Conservation (phyloP, 2,113 vertebrate genomes). For the Larimichthys polyactis region DNA sequence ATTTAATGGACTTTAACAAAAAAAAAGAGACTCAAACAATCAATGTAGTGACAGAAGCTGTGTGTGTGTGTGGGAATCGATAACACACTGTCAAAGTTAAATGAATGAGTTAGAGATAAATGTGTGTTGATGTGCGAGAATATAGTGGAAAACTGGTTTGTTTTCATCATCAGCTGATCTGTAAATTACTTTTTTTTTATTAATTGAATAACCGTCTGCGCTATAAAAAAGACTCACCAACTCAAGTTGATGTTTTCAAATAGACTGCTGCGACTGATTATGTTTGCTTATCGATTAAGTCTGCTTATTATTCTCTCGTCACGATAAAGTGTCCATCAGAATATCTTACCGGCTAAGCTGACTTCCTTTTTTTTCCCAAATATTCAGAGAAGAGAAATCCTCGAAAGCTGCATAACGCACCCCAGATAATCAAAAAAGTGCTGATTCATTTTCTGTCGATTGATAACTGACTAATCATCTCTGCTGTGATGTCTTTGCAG, state of each 20-base stretch:
- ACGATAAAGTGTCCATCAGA: not conserved
- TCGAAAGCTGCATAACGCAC: too few relatives aligned
- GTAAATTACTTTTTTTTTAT: not conserved
- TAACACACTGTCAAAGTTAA: constrained; percentile 68
- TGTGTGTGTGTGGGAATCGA: constrained; percentile 48
- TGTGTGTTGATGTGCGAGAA: constrained; percentile 10
- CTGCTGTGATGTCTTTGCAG: not conserved
- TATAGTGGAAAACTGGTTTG: not conserved
- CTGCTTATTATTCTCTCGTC: not conserved
- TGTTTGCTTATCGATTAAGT: not conserved
- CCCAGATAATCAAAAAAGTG: too few relatives aligned
- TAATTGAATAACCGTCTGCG: not conserved
- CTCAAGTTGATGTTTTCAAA: not conserved
- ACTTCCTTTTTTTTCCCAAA: not conserved
- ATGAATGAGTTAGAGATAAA: constrained; percentile 36
- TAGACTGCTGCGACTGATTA: not conserved
- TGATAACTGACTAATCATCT: not conserved
- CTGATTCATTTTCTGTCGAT: not conserved
- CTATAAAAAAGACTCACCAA: not conserved
- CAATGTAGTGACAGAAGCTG: constrained; percentile 51
- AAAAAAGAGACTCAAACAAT: constrained; percentile 64
- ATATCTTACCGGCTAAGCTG: not conserved
- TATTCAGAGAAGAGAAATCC: not conserved
- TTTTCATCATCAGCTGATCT: not conserved
- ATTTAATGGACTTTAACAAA: constrained; percentile 72